These are phyloP conservation scores for Opisthograptis luteolata DNA, from an alignment of 2,888 invertebrate species.

Conservation along the genomic window DNA sequence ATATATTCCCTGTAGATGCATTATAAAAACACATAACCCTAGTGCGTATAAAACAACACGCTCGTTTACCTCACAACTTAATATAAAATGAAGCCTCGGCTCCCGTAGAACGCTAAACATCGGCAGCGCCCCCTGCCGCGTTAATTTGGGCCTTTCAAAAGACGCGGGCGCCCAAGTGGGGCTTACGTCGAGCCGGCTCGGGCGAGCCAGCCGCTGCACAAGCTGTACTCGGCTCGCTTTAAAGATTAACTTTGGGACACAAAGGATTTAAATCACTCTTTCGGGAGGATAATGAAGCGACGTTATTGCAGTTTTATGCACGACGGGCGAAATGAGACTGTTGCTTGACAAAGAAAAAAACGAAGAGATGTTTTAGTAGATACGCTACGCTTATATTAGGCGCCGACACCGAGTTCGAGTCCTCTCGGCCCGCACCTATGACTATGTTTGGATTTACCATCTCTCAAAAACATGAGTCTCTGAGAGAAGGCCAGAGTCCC, in stretches of 20 bases:
- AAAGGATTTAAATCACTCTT: conserved; percentile 15
- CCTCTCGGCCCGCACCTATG: too few species aligned
- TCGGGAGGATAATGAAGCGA: conserved; percentile 16
- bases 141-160: conserved; percentile 33
- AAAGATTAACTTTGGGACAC: conserved; percentile 18
- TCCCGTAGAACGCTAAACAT: conserved; percentile 47
- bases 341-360: too few species aligned
- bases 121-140: conserved; percentile 4
- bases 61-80: conserved; percentile 42
- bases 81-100: conserved; percentile 46
- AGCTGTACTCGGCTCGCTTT: not conserved
- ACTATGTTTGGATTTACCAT: too few species aligned
- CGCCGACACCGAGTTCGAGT: too few species aligned
- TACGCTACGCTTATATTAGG: too few species aligned
- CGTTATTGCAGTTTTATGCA: conserved; percentile 2
- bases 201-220: conserved; percentile 1
- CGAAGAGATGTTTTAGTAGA: too few species aligned
- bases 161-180: conserved; percentile 26
- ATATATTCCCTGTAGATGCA: not conserved
- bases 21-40: too few species aligned
- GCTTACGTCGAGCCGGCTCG: conserved; percentile 2
- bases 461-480: too few species aligned
- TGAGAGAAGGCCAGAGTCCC: too few species aligned
- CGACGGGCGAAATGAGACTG: not conserved
- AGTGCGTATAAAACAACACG: conserved; percentile 17